Percentiles rank a stretch among this genome's conserved stretches.
phyloP scores from a whole-genome alignment of 2,113 vertebrate species.

The Spea bombifrons region DNA sequence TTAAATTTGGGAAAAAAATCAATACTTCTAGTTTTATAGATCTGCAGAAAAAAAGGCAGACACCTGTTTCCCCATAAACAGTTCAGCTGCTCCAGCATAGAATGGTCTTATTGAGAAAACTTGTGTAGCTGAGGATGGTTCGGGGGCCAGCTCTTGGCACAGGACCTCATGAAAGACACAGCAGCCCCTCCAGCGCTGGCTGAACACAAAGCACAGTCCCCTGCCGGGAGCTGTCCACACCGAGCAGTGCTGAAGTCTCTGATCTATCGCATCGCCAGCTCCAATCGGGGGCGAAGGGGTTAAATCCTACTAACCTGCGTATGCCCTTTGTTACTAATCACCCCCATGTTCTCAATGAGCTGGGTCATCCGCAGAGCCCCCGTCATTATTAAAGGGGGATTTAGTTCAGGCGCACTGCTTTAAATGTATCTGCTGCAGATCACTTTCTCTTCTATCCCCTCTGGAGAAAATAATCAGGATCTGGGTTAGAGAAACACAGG shows the following conservation, averaged over 20 bases:
- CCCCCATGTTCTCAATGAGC: neutral
- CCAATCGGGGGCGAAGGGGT: too few relatives aligned
- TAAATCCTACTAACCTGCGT: too few relatives aligned
- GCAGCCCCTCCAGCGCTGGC: neutral
- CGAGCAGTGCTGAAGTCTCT: slow-evolving; percentile 9
- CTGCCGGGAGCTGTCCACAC: slow-evolving; percentile 27
- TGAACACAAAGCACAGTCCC: neutral
- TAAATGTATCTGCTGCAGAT: neutral
- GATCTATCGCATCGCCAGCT: neutral
- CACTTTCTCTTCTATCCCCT: neutral
- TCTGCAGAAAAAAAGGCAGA: neutral
- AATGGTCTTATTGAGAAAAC: neutral
- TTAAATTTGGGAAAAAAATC: neutral
- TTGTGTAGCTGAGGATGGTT: neutral
- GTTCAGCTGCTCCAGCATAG: neutral
- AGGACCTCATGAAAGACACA: neutral
- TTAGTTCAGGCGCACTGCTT: neutral
- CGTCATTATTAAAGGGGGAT: slow-evolving; percentile 20
- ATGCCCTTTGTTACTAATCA: neutral
- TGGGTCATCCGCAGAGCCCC: neutral
- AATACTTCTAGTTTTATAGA: neutral
- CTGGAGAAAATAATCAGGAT: neutral
- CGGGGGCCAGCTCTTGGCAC: neutral
- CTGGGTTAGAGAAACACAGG: neutral
- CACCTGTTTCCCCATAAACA: slow-evolving; percentile 20